Evolutionary conservation across 2,113 vertebrate species (phyloP).

Genomic region (Macrotus californicus): DNA sequence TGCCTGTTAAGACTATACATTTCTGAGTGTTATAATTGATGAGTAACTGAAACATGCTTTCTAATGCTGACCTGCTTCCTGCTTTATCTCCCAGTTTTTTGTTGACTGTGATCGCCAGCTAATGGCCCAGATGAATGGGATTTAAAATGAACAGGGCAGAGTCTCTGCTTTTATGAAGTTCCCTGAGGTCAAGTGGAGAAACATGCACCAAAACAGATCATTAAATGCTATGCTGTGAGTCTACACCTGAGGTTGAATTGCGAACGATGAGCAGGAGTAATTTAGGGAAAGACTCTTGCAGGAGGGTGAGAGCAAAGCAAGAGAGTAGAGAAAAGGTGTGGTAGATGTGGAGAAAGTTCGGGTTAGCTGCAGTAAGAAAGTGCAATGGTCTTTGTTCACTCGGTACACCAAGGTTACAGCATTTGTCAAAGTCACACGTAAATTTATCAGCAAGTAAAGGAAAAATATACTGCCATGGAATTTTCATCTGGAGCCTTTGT

Average conservation of each 20-base stretch:
- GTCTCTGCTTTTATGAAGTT: background rate
- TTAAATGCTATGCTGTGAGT: background rate
- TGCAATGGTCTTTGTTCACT: background rate
- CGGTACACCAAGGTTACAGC: background rate
- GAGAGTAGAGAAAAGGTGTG: background rate
- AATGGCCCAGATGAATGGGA: background rate
- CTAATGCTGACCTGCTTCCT: background rate
- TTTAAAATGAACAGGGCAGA: background rate
- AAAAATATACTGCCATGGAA: background rate
- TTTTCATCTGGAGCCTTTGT: background rate
- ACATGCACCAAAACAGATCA: background rate
- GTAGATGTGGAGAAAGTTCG: background rate
- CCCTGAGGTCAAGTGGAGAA: background rate
- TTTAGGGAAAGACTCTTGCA: background rate
- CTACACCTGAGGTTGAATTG: background rate
- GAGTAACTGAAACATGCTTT: background rate
- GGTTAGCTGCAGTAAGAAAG: background rate
- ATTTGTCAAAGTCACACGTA: background rate
- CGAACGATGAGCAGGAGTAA: too few species aligned
- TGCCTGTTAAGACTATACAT: background rate
- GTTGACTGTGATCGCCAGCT: too few species aligned
- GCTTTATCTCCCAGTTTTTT: too few species aligned
- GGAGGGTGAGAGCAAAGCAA: background rate
- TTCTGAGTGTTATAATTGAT: background rate
- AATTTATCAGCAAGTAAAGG: background rate